Evolutionary conservation across 2,888 invertebrate species (phyloP), one percentile per base, ranked within the genome.

Genomic region (Cenopis cana): DNA sequence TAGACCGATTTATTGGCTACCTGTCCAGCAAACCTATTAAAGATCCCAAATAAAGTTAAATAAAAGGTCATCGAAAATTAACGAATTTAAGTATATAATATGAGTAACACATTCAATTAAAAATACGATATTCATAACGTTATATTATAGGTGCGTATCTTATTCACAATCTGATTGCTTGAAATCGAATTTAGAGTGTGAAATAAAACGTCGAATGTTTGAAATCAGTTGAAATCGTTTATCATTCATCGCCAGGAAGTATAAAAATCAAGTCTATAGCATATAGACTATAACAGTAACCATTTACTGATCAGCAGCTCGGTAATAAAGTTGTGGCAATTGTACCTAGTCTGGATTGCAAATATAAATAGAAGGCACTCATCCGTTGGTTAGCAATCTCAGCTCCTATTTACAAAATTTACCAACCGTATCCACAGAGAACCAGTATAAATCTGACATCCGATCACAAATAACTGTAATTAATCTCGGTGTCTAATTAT

Each of bases 301-400:
- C 14, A n/a, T 46, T 46, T n/a, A 46, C 9, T 20, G n/a, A 36
- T 38, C 52, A 38, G 17, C 60, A 46, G 11, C 56, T 57, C n/a
- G 10, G 24, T 20, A 38, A 11, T 61, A 52, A 62, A 54, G 11
- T 54, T 10, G 59, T n/a, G 41, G 52, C 38, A 52, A 54, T 4
- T 54, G n/a, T n/a, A n/a, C n/a, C 38, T 38, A 20, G 64, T 33
- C n/a, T 14, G 18, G 14, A 60, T 46, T 50, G 18, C 18, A 36
- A 62, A 8, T 64, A 64, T 64, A 64, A 64, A 64, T 64, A 64
- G 52, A 64, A 64, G 36, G 38, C 38, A 38, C 2, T 64, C 62
- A 18, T 33, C 49, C n/a, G 36, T 41, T 14, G 38, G 38, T 38
- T 57, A 57, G 46, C 46, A n/a, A n/a, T 11, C 38, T 12, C 8